phyloP scores from a whole-genome alignment of 1,140 invertebrate genomes.

The Drosophila repleta region DNA sequence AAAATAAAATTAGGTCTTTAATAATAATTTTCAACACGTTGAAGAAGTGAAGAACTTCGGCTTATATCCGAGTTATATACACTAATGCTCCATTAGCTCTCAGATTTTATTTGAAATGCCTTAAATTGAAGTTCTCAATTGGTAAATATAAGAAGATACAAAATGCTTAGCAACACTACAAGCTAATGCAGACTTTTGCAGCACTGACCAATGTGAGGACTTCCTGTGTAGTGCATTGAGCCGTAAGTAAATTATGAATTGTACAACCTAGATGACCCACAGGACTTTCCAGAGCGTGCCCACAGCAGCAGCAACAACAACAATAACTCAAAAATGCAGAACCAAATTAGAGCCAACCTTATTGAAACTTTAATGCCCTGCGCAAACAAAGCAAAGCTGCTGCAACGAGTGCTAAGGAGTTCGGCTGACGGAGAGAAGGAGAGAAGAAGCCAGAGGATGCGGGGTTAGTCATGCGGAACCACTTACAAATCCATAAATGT shows the following conservation, averaged over 20 bases:
- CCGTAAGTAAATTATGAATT: constrained; percentile 80
- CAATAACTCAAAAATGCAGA: constrained; percentile 58
- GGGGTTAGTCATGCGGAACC: constrained; percentile 73
- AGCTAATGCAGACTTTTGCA: neutral
- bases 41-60: no score
- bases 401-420: constrained; percentile 8
- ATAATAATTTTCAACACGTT: no score
- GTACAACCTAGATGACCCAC: constrained; percentile 59
- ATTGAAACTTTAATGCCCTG: constrained; percentile 62
- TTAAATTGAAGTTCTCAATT: no score
- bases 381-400: constrained; percentile 36
- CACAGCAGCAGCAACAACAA: constrained; percentile 38
- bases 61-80: no score
- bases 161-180: no score
- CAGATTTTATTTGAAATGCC: no score
- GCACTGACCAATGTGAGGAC: neutral
- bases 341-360: constrained; percentile 74
- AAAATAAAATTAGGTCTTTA: no score
- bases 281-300: constrained; percentile 27
- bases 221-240: constrained; percentile 34
- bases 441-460: constrained; percentile 36
- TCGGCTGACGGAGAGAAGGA: neutral
- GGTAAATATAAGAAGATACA: no score
- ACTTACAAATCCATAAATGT: constrained; percentile 83
- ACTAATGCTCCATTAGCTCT: no score